A percentile compares a stretch with the other conserved stretches of the same genome.
Conservation (phyloP, 2,888 invertebrate genomes). For the Xylophagus ater region DNA sequence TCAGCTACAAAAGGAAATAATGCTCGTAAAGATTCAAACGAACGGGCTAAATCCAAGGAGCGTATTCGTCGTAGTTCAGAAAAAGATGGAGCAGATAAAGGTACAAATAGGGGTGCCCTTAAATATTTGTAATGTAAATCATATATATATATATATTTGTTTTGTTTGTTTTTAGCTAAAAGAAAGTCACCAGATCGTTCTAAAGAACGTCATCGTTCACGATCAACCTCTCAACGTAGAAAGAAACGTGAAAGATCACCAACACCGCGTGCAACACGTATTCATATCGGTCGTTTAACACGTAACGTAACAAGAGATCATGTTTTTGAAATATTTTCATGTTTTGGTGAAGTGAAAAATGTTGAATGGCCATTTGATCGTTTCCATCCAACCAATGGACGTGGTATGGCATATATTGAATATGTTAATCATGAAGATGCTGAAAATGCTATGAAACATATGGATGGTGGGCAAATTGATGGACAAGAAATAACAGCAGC, state of each 20-base stretch:
- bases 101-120: background rate
- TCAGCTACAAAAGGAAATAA: slow-evolving; percentile 24
- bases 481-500: slow-evolving; percentile 92
- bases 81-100: slow-evolving; percentile 11
- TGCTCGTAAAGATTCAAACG: slow-evolving; percentile 40
- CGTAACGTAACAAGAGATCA: slow-evolving; percentile 88
- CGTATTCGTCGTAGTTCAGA: slow-evolving; percentile 14
- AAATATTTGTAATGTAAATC: background rate
- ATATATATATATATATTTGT: background rate
- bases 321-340: slow-evolving; percentile 81
- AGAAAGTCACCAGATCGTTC: slow-evolving; percentile 24
- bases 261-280: slow-evolving; percentile 81
- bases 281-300: slow-evolving; percentile 87
- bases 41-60: slow-evolving; percentile 28
- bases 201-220: slow-evolving; percentile 28
- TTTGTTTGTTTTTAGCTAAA: slow-evolving; percentile 6
- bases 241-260: slow-evolving; percentile 74
- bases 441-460: slow-evolving; percentile 97
- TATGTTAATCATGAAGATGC: slow-evolving; percentile 90
- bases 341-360: slow-evolving; percentile 73
- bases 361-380: slow-evolving; percentile 87
- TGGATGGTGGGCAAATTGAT: slow-evolving; percentile 98
- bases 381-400: slow-evolving; percentile 75
- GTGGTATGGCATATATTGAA: slow-evolving; percentile 92
- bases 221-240: slow-evolving; percentile 49